These are phyloP conservation scores for Sarcophaga peregrina DNA, from an alignment of 1,140 invertebrate species.

Conservation along the genomic window DNA sequence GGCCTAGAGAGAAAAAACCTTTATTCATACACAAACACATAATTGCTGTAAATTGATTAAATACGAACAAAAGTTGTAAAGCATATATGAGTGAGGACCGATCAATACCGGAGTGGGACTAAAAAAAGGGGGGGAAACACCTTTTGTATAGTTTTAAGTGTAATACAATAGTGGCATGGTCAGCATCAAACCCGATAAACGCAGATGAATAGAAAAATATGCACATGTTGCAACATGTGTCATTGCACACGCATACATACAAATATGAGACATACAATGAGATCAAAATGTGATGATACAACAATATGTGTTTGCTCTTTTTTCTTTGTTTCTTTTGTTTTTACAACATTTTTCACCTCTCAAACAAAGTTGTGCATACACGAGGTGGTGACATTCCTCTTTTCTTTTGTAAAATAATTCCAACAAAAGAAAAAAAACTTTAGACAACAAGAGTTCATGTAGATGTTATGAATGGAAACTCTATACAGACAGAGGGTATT, in stretches of 20 bases:
- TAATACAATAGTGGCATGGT: background rate
- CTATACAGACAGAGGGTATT: too few relatives aligned
- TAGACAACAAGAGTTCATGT: too few relatives aligned
- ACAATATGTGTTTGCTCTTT: background rate
- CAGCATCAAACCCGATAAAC: background rate
- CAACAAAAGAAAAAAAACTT: too few relatives aligned
- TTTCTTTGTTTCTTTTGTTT: background rate
- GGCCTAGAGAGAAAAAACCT: background rate
- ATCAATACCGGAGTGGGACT: background rate
- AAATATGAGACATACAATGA: background rate
- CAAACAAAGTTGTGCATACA: too few relatives aligned
- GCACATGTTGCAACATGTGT: constrained; percentile 4
- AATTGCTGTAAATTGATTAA: constrained; percentile 64
- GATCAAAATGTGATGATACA: background rate
- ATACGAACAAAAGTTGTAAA: constrained; percentile 42
- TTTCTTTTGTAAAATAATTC: too few relatives aligned
- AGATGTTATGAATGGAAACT: too few relatives aligned
- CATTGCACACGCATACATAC: background rate
- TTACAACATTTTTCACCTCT: background rate
- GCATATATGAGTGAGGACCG: constrained; percentile 31
- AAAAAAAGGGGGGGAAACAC: background rate
- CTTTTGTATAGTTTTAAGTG: background rate
- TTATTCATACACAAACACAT: constrained; percentile 39
- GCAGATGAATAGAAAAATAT: background rate
- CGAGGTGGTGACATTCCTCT: too few relatives aligned